A percentile compares a stretch with the other conserved stretches of the same genome.
These are phyloP conservation scores for Zaprionus obscuricornis DNA, from an alignment of 2,888 invertebrate species.

Conservation along the genomic window DNA sequence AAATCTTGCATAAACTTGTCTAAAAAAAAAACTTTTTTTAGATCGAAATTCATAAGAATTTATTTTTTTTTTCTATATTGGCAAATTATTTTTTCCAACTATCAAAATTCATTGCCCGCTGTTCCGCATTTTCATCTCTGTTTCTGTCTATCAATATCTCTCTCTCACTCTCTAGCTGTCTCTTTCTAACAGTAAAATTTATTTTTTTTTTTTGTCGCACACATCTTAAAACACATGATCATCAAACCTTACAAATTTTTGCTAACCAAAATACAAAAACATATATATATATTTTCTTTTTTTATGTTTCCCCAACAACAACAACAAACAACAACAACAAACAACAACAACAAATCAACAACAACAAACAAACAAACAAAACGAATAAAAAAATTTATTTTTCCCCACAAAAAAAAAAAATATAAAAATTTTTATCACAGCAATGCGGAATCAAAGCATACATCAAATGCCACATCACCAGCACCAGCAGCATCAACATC, in stretches of 20 bases:
- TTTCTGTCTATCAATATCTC: not conserved
- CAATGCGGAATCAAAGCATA: slow-evolving; percentile 57
- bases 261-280: slow-evolving; percentile 73
- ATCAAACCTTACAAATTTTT: slow-evolving; percentile 48
- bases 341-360: slow-evolving; percentile 36
- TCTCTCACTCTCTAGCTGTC: slow-evolving; percentile 7
- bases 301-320: slow-evolving; percentile 52
- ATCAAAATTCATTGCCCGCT: no score
- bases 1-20: not conserved
- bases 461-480: slow-evolving; percentile 58
- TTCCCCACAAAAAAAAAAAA: slow-evolving; percentile 23
- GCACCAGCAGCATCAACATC: slow-evolving; percentile 31
- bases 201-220: no score
- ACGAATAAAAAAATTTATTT: slow-evolving; percentile 15
- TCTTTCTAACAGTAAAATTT: no score
- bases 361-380: slow-evolving; percentile 26
- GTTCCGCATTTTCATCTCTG: slow-evolving; percentile 3
- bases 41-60: not conserved
- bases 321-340: slow-evolving; percentile 26
- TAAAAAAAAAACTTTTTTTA: no score
- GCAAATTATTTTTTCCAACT: slow-evolving; percentile 41
- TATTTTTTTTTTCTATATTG: slow-evolving; percentile 48
- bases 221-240: slow-evolving; percentile 23
- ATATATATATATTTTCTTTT: slow-evolving; percentile 65
- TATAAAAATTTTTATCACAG: slow-evolving; percentile 56